Evolutionary conservation across 2,888 invertebrate species (phyloP).

Genomic region (Trachelus troglodyta): DNA sequence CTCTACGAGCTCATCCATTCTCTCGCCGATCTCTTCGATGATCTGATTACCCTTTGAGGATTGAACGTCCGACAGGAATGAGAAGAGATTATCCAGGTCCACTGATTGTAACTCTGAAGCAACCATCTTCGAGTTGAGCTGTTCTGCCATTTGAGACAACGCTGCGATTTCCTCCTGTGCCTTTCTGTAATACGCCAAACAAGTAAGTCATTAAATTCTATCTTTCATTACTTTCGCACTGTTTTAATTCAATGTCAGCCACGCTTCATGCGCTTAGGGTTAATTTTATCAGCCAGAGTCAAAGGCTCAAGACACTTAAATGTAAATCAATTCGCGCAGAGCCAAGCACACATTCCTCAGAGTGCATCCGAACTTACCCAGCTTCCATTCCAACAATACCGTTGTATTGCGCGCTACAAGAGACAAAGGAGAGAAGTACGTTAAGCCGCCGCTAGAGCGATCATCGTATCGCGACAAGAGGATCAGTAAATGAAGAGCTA

Average conservation of each 20-base stretch:
- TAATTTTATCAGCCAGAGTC: too few relatives aligned
- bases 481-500: too few relatives aligned
- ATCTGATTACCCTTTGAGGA: slow-evolving; percentile 73
- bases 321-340: too few relatives aligned
- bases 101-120: slow-evolving; percentile 76
- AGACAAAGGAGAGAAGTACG: slow-evolving; percentile 48
- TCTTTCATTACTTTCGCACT: neutral
- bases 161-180: slow-evolving; percentile 78
- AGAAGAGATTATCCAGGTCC: slow-evolving; percentile 90
- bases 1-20: slow-evolving; percentile 85
- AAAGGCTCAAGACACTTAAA: too few relatives aligned
- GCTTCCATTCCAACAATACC: slow-evolving; percentile 69
- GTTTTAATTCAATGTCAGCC: neutral
- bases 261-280: too few relatives aligned
- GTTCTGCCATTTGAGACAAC: slow-evolving; percentile 79
- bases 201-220: too few relatives aligned
- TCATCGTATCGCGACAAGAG: neutral
- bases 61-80: slow-evolving; percentile 85
- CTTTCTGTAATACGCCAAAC: slow-evolving; percentile 67
- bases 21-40: slow-evolving; percentile 86
- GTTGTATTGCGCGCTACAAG: slow-evolving; percentile 69
- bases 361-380: slow-evolving; percentile 65
- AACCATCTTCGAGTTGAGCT: slow-evolving; percentile 74
- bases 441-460: slow-evolving; percentile 13
- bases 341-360: too few relatives aligned